These are phyloP conservation scores for Otus sunia DNA, from an alignment of 2,113 vertebrate genomes.

Conservation along the genomic window DNA sequence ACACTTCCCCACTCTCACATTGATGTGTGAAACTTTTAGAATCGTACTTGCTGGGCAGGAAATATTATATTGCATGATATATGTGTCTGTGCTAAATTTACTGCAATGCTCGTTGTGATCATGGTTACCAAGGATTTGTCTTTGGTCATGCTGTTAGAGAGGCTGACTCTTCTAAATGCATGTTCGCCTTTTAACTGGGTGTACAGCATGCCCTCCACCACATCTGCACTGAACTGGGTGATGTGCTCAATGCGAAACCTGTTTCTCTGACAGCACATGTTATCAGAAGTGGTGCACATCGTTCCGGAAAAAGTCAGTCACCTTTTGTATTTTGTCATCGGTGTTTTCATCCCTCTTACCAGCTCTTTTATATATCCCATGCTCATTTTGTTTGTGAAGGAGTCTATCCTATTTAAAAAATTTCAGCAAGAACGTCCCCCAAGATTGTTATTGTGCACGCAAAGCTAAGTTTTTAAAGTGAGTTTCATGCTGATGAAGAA, in stretches of 20 bases:
- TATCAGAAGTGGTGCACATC: not conserved
- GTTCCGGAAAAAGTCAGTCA: not conserved
- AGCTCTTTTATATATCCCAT: not conserved
- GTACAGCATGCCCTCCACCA: not conserved
- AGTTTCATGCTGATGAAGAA: not conserved
- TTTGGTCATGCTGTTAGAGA: not conserved
- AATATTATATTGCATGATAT: no score
- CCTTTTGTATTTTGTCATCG: not conserved
- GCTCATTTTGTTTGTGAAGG: not conserved
- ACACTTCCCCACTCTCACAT: not conserved
- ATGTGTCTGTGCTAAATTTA: not conserved
- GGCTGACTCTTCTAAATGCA: accelerated
- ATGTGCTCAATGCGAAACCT: not conserved
- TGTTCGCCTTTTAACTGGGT: not conserved
- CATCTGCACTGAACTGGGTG: not conserved
- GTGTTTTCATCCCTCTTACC: not conserved
- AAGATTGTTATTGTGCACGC: not conserved
- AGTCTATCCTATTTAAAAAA: not conserved
- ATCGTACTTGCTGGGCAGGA: not conserved
- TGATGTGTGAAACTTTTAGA: not conserved
- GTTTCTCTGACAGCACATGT: not conserved
- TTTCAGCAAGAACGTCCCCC: not conserved
- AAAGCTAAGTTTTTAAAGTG: not conserved
- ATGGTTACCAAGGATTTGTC: not conserved
- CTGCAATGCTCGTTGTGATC: no score